These are phyloP conservation scores for Eublepharis macularius DNA, from an alignment of 2,113 vertebrate genomes.

Conservation along the genomic window DNA sequence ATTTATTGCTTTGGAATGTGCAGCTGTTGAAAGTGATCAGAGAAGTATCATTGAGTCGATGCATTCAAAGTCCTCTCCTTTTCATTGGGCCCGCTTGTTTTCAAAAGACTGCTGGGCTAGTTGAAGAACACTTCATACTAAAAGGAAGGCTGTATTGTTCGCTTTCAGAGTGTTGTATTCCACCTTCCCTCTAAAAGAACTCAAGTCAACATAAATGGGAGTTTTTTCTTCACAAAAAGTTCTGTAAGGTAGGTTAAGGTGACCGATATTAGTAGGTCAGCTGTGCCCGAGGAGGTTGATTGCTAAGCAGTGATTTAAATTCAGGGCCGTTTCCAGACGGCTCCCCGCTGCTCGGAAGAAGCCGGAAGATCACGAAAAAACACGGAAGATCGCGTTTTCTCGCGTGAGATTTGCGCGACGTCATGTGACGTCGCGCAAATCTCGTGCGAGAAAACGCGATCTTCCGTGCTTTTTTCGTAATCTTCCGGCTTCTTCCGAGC, in stretches of 20 bases:
- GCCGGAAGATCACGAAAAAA: too few species aligned
- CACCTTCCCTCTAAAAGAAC: not conserved
- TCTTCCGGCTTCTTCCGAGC: too few species aligned
- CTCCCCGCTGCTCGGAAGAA: too few species aligned
- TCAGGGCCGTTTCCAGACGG: too few species aligned
- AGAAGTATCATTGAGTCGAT: not conserved
- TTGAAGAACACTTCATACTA: slow-evolving; percentile 9
- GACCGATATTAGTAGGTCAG: too few species aligned
- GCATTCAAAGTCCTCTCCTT: slow-evolving; percentile 16
- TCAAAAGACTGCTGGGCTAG: not conserved
- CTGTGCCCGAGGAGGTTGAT: not conserved
- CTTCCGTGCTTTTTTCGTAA: too few species aligned
- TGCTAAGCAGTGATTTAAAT: not conserved
- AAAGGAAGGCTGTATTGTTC: not conserved
- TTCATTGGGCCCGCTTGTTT: slow-evolving; percentile 19
- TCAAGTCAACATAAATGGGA: not conserved
- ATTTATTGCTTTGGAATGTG: not conserved
- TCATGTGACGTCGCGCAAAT: too few species aligned
- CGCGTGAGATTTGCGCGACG: too few species aligned
- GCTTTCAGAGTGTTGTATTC: not conserved
- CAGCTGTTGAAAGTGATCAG: slow-evolving; percentile 21
- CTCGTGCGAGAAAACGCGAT: too few species aligned
- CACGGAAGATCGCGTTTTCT: too few species aligned
- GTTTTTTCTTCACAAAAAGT: not conserved
- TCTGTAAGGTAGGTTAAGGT: too few species aligned